Evolutionary conservation across 2,888 invertebrate genomes (phyloP), one percentile per base, ranked within the genome.

Genomic region (Eupithecia tripunctaria): DNA sequence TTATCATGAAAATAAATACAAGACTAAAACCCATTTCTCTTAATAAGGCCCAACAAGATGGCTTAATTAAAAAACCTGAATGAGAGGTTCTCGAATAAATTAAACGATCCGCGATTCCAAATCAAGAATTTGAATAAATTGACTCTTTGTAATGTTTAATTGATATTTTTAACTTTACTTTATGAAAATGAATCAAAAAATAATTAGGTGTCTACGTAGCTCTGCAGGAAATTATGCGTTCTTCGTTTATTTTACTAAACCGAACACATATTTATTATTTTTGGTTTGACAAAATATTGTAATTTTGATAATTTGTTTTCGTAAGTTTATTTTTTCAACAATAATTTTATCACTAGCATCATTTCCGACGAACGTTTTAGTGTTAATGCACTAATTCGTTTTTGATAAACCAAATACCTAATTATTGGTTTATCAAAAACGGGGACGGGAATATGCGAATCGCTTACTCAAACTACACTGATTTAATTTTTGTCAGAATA

Each of bases 61-160:
- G 82, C 88, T 90, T 90, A 89, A 91, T 91, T 91, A 90, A 88
- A 87, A 88, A 84, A 84, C 84, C 78, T 81, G 85, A 85, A 85
- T 82, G 78, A 76, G 82, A 83, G 77, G 78, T 72, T 60, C 75
- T 78, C 77, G 85, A 83, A 85, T 88, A 85, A 83, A 86, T 86
- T 84, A 85, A 80, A 81, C 56, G 81, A 82, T 82, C 82, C 81
- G 27, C 67, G 51, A 51, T 70, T 72, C 67, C 56, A 12, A 74
- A 69, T 71, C 70, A 72, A 75, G 74, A 66, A 69, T 62, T 66
- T 21, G 60, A 25, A 51, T 71, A 21, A 43, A 71, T 59, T 47
- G 66, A 43, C 21, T 32, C 66, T 10, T 64, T 64, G 64, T 15
- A 64, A 14, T 64, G 64, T 21, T 64, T 64, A 64, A 64, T 86